Percentiles rank a stretch among this genome's conserved stretches.
Evolutionary conservation across 2,113 vertebrate species (phyloP).

Genomic region (Larimichthys crocea): DNA sequence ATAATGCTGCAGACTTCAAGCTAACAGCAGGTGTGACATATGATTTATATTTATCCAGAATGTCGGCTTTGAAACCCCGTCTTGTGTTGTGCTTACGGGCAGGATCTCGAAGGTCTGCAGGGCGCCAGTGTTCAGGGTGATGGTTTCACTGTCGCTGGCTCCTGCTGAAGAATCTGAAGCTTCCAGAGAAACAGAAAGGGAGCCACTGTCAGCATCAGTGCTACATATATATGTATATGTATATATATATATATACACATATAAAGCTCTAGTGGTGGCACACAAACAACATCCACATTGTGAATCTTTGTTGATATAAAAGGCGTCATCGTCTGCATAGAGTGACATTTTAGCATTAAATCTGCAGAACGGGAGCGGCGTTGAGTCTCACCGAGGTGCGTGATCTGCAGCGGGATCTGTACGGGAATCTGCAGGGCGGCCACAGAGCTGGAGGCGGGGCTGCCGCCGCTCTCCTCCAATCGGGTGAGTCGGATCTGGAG

Average conservation of each 20-base stretch:
- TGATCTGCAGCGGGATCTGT: constrained; percentile 97
- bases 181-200: constrained; percentile 18
- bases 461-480: constrained; percentile 86
- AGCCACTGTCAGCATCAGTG: not conserved
- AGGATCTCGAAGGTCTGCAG: constrained; percentile 98
- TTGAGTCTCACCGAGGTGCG: constrained; percentile 91
- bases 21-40: too few relatives aligned
- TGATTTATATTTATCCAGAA: too few relatives aligned
- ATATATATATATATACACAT: too few relatives aligned
- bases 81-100: constrained; percentile 86
- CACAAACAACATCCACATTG: not conserved
- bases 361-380: not conserved
- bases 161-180: constrained; percentile 83
- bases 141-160: constrained; percentile 89
- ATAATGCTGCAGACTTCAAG: too few relatives aligned
- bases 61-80: too few relatives aligned
- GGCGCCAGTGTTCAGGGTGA: constrained; percentile 93
- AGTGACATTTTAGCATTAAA: not conserved
- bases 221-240: too few relatives aligned
- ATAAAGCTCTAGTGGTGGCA: not conserved
- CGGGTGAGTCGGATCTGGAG: constrained; percentile 92
- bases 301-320: not conserved
- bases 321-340: not conserved
- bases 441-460: constrained; percentile 84
- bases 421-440: constrained; percentile 90